These are phyloP conservation scores for Zosterops lateralis DNA, from an alignment of 2,113 vertebrate genomes.

Conservation along the genomic window DNA sequence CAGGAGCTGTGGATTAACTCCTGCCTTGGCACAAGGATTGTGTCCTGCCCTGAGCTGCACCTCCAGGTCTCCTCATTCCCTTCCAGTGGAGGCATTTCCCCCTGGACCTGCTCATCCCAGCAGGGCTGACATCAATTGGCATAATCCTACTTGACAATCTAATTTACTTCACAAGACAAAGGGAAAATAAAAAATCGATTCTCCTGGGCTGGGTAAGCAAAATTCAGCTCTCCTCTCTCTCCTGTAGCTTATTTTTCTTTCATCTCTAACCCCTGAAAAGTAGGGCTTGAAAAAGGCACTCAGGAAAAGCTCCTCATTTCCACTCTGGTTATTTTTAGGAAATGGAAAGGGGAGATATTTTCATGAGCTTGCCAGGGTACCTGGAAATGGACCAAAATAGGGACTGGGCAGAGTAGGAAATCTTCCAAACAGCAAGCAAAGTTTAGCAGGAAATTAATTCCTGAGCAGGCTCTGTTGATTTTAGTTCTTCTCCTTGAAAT, in stretches of 20 bases:
- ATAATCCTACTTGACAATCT: not conserved
- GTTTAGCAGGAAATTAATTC: constrained; percentile 45
- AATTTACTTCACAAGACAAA: not conserved
- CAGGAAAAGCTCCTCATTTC: constrained; percentile 8
- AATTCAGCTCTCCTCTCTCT: not conserved
- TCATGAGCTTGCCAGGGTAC: not conserved
- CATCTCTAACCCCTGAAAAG: not conserved
- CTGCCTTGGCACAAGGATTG: not conserved
- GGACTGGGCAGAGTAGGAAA: not conserved
- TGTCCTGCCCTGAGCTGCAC: not conserved
- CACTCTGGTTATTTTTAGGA: constrained; percentile 18
- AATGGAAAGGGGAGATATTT: not conserved
- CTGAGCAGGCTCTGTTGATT: not conserved
- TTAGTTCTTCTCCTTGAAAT: not conserved
- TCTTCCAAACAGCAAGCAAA: not conserved
- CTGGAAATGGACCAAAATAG: not conserved
- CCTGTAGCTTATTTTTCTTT: not conserved
- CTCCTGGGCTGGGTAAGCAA: not conserved
- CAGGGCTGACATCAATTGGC: not conserved
- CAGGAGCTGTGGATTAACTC: not conserved
- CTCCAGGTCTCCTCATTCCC: not conserved
- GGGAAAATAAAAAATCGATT: not conserved
- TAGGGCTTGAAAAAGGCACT: not conserved
- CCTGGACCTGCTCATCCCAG: not conserved
- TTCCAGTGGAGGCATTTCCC: not conserved